phyloP scores from a whole-genome alignment of 2,888 invertebrate genomes.

The Pilophorus perplexus region DNA sequence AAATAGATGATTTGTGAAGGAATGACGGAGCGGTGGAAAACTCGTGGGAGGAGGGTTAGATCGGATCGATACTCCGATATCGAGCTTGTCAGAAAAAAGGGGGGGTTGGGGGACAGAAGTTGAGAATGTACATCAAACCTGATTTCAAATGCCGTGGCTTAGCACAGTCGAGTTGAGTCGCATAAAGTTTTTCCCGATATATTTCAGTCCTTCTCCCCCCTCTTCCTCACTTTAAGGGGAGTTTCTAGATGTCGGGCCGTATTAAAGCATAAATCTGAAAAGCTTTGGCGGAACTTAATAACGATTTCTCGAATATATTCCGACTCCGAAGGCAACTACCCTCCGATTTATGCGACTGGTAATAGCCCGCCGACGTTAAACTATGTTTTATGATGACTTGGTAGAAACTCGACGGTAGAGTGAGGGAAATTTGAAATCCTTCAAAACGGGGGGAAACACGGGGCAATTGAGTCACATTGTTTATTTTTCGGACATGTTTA shows the following conservation, averaged over 20 bases:
- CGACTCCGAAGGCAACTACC: slow-evolving; percentile 32
- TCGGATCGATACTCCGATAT: slow-evolving; percentile 34
- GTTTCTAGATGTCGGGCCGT: slow-evolving; percentile 39
- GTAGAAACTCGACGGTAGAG: slow-evolving; percentile 6
- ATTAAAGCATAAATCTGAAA: slow-evolving; percentile 43
- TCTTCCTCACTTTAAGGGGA: slow-evolving; percentile 3
- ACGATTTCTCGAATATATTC: slow-evolving; percentile 42
- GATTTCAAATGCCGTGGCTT: slow-evolving; percentile 35
- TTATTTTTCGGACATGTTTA: slow-evolving; percentile 42
- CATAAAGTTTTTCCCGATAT: slow-evolving; percentile 38
- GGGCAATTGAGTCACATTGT: slow-evolving; percentile 42
- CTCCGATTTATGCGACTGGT: slow-evolving; percentile 38
- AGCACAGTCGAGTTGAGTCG: slow-evolving; percentile 28
- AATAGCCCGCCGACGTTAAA: slow-evolving; percentile 43
- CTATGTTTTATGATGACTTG: slow-evolving; percentile 38
- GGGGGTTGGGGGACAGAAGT: neutral
- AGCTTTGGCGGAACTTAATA: slow-evolving; percentile 39
- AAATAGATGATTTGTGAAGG: slow-evolving; percentile 28
- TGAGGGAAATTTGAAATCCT: slow-evolving; percentile 41
- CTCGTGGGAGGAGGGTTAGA: neutral
- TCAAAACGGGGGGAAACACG: slow-evolving; percentile 43
- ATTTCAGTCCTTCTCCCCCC: slow-evolving; percentile 25
- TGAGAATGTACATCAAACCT: slow-evolving; percentile 38
- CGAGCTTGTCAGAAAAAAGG: neutral
- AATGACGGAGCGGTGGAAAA: slow-evolving; percentile 2